A percentile compares a stretch with the other conserved stretches of the same genome.
These are phyloP conservation scores for Ciconia maguari DNA, from an alignment of 2,113 vertebrate genomes.

Conservation along the genomic window DNA sequence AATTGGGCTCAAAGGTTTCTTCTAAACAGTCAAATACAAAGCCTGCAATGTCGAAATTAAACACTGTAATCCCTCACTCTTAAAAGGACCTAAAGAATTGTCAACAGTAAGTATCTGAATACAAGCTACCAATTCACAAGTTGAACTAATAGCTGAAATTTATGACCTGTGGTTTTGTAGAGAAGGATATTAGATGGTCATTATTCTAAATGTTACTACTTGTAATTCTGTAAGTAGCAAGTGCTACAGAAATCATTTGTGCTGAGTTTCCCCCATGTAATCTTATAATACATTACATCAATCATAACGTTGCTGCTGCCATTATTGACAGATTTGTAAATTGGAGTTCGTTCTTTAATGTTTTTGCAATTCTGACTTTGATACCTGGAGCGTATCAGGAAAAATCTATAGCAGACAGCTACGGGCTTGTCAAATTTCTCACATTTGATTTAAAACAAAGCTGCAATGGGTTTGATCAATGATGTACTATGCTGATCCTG, in stretches of 20 bases:
- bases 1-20: neutral
- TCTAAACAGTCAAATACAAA: neutral
- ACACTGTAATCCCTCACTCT: neutral
- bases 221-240: neutral
- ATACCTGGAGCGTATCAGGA: neutral
- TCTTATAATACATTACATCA: slow-evolving; percentile 3
- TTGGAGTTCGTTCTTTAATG: neutral
- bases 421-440: neutral
- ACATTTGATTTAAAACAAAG: neutral
- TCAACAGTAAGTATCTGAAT: neutral
- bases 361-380: neutral
- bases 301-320: neutral
- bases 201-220: neutral
- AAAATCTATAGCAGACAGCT: slow-evolving; percentile 5
- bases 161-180: neutral
- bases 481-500: neutral
- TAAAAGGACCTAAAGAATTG: neutral
- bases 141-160: neutral
- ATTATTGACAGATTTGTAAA: slow-evolving; percentile 27
- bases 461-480: neutral
- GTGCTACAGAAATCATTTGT: neutral
- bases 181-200: neutral
- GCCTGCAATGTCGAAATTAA: neutral
- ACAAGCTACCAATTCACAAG: neutral
- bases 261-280: neutral